Base-by-base conservation (phyloP, 2,113 vertebrate species). In the Bothrops jararaca region DNA sequence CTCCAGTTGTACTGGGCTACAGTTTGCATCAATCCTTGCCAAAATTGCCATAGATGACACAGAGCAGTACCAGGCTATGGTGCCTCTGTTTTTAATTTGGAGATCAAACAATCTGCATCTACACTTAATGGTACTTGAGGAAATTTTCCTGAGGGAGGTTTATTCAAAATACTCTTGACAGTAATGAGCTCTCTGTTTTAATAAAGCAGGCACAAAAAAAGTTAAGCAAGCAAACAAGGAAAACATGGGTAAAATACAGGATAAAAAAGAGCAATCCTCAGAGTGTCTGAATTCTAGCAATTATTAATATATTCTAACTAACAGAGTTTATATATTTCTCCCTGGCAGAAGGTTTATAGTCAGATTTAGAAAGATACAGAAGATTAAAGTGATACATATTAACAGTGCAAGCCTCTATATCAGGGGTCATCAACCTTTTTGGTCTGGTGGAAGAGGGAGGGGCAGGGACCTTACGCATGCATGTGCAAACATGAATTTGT, bases 331-430 rank as follows among this genome's bases (percentile, higher is more conserved):
- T 6, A 4, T 11, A 64, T 86, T 52, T 85, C 89, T 56, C 34
- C 52, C 18, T 85, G 52, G 9, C 18, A 52, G 64, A 24, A 39
- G 8, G 11, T 7, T 86, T 20, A 3, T 24, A 80, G 13, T 58
- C 91, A 85, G 58, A 95, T 85, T 26, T 93, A 45, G 52, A 53
- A 86, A 54, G 86, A 64, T 54, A 39, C 50, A 23, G 50, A 45
- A 54, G 34, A n/a, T 54, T 42, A 86, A 29, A 58, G 74, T 50
- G 10, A n/a, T 58, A 50, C 15, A 92, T 20, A 13, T 50, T 22
- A 50, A 64, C 3, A 10, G 3, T 18, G 13, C 42, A 90, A 34
- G 22, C 26, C 9, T 64, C 7, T 26, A 29, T 11, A 58, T 89
- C 4, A 50, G 1, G 48, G 48, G 48, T 50, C 48, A 50, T 50